Base-by-base conservation (phyloP, 2,888 invertebrate species). In the Sycophila texana region DNA sequence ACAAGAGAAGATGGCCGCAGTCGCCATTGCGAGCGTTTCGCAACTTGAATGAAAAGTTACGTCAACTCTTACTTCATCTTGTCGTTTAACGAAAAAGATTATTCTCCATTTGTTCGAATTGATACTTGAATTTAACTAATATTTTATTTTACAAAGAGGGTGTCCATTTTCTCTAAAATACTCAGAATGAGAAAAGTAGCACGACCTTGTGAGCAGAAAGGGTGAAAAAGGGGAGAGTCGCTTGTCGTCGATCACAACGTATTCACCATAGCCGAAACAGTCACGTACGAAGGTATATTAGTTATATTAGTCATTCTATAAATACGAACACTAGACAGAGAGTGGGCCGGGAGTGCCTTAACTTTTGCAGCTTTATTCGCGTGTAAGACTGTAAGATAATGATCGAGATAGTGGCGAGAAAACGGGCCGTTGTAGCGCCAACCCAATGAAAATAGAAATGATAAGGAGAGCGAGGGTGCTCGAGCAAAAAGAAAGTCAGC, bases 371-470 rank as follows among this genome's bases (percentile, higher is more conserved):
- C 30, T 66, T 60, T 72, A 66, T 72, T 77, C 74, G 68, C 65
- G 53, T 71, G 57, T 74, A 60, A 73, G 70, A 5, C 74, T 53
- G 60, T 81, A 81, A 77, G 74, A 77, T 81, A 77, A 77, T 77
- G 66, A 81, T 63, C 73, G 39, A 74, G 68, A 77, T 73, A 66
- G 67, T 55, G 66, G 39, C 68, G 58, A 65, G 63, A 70, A 74
- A 70, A 60, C 58, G 57, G 71, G 75, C 53, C 66, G 66, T 5
- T n/a, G 58, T 16, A 22, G 26, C 39, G 53, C 7, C 74, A 22
- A n/a, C 20, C 16, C 61, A 74, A 63, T 78, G 63, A 70, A 74
- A 78, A 74, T 74, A 78, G 61, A 74, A 74, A 74, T 68, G 61
- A 71, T 57, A 79, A 78, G 73, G 63, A 80, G 57, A 80, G n/a